Conservation (phyloP, 2,888 invertebrate genomes). For the Drosophila atripex region DNA sequence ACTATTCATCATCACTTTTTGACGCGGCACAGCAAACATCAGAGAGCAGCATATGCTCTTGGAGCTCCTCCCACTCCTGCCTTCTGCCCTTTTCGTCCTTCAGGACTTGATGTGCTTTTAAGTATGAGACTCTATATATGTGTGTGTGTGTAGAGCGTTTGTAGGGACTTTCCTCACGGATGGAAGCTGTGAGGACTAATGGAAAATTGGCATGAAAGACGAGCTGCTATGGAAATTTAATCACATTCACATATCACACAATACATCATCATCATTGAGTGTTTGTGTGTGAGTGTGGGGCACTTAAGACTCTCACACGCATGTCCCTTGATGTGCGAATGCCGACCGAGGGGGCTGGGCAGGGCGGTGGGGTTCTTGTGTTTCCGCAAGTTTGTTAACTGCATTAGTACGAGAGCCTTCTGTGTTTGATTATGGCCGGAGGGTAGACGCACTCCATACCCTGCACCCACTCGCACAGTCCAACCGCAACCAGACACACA, state of each 20-base stretch:
- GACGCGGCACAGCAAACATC: constrained; percentile 68
- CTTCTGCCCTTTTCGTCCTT: not conserved
- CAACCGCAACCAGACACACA: constrained; percentile 5
- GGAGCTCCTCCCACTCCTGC: constrained; percentile 6
- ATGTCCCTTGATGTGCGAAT: constrained; percentile 37
- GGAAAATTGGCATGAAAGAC: constrained; percentile 80
- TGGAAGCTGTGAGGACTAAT: constrained; percentile 61
- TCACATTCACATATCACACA: constrained; percentile 79
- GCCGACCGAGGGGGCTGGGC: constrained; percentile 17
- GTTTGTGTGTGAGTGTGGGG: constrained; percentile 35
- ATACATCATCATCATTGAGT: constrained; percentile 77
- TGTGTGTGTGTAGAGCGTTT: constrained; percentile 20
- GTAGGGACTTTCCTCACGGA: constrained; percentile 16
- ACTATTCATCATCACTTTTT: constrained; percentile 78
- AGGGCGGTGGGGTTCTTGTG: constrained; percentile 27
- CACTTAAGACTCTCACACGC: constrained; percentile 68
- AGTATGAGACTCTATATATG: constrained; percentile 40
- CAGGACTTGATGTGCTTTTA: constrained; percentile 69
- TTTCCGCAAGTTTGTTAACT: constrained; percentile 77
- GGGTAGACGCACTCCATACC: constrained; percentile 51
- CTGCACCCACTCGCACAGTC: constrained; percentile 11
- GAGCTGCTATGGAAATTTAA: constrained; percentile 80
- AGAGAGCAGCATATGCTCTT: constrained; percentile 43
- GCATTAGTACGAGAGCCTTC: constrained; percentile 73
- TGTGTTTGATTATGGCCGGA: constrained; percentile 75